Base-by-base conservation (phyloP, 2,888 invertebrate genomes). In the Ornithoptera alexandrae region DNA sequence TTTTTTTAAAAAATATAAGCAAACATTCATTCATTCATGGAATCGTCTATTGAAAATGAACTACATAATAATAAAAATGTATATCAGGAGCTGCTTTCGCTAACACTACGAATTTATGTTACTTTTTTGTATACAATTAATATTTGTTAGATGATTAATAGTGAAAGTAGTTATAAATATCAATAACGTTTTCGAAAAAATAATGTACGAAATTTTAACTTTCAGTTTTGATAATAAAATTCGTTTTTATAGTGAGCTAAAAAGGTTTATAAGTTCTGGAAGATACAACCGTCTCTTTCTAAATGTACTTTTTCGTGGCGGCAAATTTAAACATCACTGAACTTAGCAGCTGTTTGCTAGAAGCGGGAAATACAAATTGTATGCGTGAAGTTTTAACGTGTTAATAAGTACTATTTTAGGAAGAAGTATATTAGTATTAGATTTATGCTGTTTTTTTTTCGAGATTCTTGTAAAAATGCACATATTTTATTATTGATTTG, bases 311-410 rank as follows among this genome's bases (percentile, higher is more conserved):
- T 57, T 66, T 70, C 70, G 61, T 53, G 65, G 87, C 88, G 89
- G 81, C 77, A 85, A 76, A 80, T 89, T 87, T 77, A 81, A 88
- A 87, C 74, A 72, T 79, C 78, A 77, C 74, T 69, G 75, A 80
- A 79, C 77, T 81, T 86, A 84, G 82, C 78, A 80, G 73, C 74
- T 72, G 69, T 73, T 62, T 71, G 50, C 22, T 62, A 62, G 69
- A 70, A 73, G 87, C 88, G 90, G 84, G 82, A 87, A 78, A 78
- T 81, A 79, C 72, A 77, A 86, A 86, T 60, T 62, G 77, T 57
- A 42, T 4, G 12, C 1, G 57, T 10, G 10, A 22, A n/a, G 57
- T 58, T 58, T 22, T 58, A 58, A 12, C 2, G 10, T 58, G 20
- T 22, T 53, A 5, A 53, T 53, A 53, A n/a, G 8, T 2, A 53